Percentiles rank a stretch among this genome's conserved stretches.
phyloP scores from a whole-genome alignment of 1,140 invertebrate genomes.

The Caerostris darwini region DNA sequence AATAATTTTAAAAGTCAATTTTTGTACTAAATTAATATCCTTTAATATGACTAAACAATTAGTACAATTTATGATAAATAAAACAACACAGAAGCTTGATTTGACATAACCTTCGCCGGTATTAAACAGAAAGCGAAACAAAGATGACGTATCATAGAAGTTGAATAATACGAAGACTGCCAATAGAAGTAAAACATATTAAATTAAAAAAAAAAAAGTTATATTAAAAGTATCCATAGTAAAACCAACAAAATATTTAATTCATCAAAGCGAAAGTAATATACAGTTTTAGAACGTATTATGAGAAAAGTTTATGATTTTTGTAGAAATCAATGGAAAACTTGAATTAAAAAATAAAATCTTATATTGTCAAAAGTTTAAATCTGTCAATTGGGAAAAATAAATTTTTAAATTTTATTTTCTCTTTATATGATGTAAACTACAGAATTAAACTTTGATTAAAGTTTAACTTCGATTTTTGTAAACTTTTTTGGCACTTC shows the following conservation, averaged over 20 bases:
- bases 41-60: not conserved
- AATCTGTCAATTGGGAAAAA: not conserved
- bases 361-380: not conserved
- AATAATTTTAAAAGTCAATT: not conserved
- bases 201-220: not conserved
- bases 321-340: not conserved
- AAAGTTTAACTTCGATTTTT: not conserved
- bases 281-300: too few relatives aligned
- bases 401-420: not conserved
- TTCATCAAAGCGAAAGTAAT: too few relatives aligned
- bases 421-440: not conserved
- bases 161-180: not conserved
- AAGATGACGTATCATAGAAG: constrained; percentile 2
- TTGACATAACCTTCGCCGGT: not conserved
- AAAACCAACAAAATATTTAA: not conserved
- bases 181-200: not conserved
- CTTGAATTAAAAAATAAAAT: not conserved
- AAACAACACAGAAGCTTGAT: not conserved
- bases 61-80: not conserved
- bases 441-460: too few relatives aligned
- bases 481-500: not conserved
- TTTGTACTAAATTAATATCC: not conserved
- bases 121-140: not conserved
- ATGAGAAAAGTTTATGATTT: not conserved
- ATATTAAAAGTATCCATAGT: not conserved